Conservation (phyloP, 1,140 invertebrate species). For the Pomacea maculata region DNA sequence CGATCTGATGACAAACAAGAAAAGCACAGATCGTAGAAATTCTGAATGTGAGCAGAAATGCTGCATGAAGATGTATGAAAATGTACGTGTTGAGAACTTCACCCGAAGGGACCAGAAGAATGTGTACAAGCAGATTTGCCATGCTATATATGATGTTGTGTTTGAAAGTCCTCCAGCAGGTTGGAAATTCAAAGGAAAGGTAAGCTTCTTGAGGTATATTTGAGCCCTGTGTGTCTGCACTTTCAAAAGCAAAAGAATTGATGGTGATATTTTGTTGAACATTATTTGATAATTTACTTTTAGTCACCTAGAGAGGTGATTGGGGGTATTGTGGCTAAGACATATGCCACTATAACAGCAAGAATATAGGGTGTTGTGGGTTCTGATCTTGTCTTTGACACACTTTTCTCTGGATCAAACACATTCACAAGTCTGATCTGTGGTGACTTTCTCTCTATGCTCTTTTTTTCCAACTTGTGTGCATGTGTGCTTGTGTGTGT, state of each 20-base stretch:
- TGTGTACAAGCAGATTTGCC: slow-evolving; percentile 18
- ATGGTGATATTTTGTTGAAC: neutral
- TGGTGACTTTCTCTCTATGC: too few relatives aligned
- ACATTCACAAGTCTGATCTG: too few relatives aligned
- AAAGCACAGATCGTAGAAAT: neutral
- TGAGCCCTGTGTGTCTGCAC: neutral
- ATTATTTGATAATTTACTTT: neutral
- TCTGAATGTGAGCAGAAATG: neutral
- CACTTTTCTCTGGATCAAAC: too few relatives aligned
- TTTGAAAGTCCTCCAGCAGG: neutral
- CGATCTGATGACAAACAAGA: neutral
- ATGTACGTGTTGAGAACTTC: slow-evolving; percentile 6
- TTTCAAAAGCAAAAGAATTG: neutral
- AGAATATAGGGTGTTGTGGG: too few relatives aligned
- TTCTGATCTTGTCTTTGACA: too few relatives aligned
- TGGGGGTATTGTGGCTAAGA: too few relatives aligned
- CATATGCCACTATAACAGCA: too few relatives aligned
- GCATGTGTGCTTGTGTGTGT: too few relatives aligned
- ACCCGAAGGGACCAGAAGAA: slow-evolving; percentile 1
- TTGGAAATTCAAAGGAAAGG: neutral
- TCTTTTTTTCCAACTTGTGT: too few relatives aligned
- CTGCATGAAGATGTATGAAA: neutral
- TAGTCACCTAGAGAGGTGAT: neutral
- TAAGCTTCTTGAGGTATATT: neutral
- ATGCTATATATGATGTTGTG: neutral